These are phyloP conservation scores for Phorcus lineatus DNA, from an alignment of 2,888 invertebrate species.

Conservation along the genomic window DNA sequence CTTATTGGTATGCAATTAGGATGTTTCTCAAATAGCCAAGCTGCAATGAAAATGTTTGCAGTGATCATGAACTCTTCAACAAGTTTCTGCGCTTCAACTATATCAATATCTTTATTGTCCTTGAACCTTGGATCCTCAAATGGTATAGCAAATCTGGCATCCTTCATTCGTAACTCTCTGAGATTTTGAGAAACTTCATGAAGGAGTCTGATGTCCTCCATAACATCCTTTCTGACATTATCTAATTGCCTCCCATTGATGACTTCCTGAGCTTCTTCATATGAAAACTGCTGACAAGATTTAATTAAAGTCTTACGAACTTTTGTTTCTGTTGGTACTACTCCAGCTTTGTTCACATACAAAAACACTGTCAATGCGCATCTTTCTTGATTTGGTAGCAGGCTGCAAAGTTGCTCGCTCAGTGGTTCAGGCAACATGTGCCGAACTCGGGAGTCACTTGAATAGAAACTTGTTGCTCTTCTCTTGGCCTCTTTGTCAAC, in stretches of 20 bases:
- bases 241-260: slow-evolving; percentile 27
- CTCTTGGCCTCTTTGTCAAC: slow-evolving; percentile 46
- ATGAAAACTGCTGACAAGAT: slow-evolving; percentile 44
- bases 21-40: slow-evolving; percentile 27
- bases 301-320: slow-evolving; percentile 39
- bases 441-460: slow-evolving; percentile 28
- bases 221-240: neutral
- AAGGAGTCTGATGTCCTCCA: slow-evolving; percentile 32
- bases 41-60: slow-evolving; percentile 42
- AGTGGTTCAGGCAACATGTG: slow-evolving; percentile 53
- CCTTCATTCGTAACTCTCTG: slow-evolving; percentile 31
- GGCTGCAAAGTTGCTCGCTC: slow-evolving; percentile 50
- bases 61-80: slow-evolving; percentile 49
- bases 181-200: slow-evolving; percentile 35
- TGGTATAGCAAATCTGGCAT: slow-evolving; percentile 36
- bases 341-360: slow-evolving; percentile 39
- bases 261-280: slow-evolving; percentile 49
- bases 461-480: slow-evolving; percentile 45
- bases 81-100: slow-evolving; percentile 40
- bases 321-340: too few species aligned
- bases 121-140: slow-evolving; percentile 32
- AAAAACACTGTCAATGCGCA: slow-evolving; percentile 57
- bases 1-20: slow-evolving; percentile 39
- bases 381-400: slow-evolving; percentile 46
- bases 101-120: slow-evolving; percentile 19